Conservation (phyloP, 2,113 vertebrate species). For the Mormoops blainvillei region DNA sequence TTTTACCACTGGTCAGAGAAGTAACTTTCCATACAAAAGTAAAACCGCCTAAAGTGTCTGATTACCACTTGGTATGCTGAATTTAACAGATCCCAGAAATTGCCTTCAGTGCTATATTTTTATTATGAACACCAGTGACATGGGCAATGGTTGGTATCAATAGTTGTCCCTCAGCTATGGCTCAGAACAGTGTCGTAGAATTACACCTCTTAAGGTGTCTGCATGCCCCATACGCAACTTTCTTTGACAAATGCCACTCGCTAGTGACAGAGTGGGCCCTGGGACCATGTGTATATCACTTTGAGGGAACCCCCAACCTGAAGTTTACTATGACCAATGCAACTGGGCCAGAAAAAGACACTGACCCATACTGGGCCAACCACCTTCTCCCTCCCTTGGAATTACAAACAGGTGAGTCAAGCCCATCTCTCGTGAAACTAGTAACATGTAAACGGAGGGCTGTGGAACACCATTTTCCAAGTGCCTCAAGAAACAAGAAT, state of each 20-base stretch:
- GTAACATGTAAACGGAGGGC: neutral
- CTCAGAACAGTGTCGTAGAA: neutral
- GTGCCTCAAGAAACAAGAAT: neutral
- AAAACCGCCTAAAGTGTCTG: neutral
- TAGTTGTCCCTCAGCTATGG: neutral
- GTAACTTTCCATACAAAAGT: neutral
- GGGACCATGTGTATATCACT: neutral
- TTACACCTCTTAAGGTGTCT: neutral
- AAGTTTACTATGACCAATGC: neutral
- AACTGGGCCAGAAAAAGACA: neutral
- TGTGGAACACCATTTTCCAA: neutral
- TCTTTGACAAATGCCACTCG: neutral
- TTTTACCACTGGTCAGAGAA: slow-evolving; percentile 13
- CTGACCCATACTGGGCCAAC: too few relatives aligned
- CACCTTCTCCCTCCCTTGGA: neutral
- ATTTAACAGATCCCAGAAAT: neutral
- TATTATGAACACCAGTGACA: neutral
- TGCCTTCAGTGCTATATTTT: neutral
- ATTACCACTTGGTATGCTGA: neutral
- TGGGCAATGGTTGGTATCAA: neutral
- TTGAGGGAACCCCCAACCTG: neutral
- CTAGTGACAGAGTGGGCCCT: neutral
- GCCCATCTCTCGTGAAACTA: neutral
- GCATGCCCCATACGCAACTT: neutral
- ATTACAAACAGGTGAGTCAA: neutral